Percentiles rank a stretch among this genome's conserved stretches.
Evolutionary conservation across 2,113 vertebrate genomes (phyloP).

Genomic region (Varanus komodoensis): DNA sequence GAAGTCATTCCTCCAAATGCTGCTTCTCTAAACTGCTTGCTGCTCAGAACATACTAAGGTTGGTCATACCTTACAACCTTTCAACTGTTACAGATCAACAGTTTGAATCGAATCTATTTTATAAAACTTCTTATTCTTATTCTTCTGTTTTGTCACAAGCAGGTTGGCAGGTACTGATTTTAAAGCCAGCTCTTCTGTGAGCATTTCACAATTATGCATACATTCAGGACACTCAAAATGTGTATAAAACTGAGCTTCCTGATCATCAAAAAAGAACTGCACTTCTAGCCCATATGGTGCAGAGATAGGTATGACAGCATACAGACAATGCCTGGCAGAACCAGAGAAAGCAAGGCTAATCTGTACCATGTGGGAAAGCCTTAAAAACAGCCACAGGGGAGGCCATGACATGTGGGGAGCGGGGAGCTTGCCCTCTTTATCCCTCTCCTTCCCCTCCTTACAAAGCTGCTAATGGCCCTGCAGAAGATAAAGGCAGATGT

Average conservation of each 20-base stretch:
- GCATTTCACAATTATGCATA: background rate
- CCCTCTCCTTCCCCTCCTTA: too few species aligned
- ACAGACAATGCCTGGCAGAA: too few species aligned
- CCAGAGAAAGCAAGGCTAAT: too few species aligned
- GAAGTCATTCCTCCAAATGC: background rate
- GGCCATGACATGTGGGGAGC: too few species aligned
- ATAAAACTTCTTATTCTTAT: background rate
- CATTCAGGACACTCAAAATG: background rate
- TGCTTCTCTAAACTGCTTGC: background rate
- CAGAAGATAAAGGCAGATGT: too few species aligned
- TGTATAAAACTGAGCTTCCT: background rate
- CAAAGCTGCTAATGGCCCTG: too few species aligned
- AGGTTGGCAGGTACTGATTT: background rate
- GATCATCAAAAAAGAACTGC: background rate
- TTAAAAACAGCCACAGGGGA: too few species aligned
- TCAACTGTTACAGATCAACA: background rate
- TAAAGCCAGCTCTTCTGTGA: background rate
- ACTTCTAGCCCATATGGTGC: background rate
- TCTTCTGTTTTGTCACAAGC: background rate
- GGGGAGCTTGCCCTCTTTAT: too few species aligned
- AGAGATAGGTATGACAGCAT: background rate
- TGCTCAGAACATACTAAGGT: background rate
- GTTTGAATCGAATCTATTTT: background rate
- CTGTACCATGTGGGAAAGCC: too few species aligned
- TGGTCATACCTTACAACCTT: background rate